phyloP scores from a whole-genome alignment of 2,797 vertebrate species.

The Myotis myotis region DNA sequence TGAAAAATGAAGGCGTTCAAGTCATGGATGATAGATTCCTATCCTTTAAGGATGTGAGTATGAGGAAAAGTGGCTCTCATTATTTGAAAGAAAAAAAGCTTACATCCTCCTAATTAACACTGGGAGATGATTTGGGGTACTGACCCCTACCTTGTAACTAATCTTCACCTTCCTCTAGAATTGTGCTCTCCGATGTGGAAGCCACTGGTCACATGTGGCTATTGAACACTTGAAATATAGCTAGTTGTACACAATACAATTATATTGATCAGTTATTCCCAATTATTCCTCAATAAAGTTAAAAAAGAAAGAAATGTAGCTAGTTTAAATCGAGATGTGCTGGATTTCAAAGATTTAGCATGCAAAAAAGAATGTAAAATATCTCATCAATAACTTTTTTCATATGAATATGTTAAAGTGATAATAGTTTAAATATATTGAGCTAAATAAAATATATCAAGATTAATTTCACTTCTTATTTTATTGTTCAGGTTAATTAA shows the following conservation, averaged over 20 bases:
- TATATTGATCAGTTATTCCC: not conserved
- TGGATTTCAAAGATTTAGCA: slow-evolving; percentile 42
- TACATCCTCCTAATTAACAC: not conserved
- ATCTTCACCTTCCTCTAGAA: not conserved
- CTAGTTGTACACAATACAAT: not conserved
- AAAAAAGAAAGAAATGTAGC: not conserved
- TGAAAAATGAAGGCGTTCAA: slow-evolving; percentile 27
- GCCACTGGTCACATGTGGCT: not conserved
- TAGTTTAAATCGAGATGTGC: not conserved
- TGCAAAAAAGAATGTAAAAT: not conserved
- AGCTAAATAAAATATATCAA: too few species aligned
- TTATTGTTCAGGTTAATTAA: too few species aligned
- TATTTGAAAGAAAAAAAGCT: not conserved
- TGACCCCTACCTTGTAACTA: not conserved
- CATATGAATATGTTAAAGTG: not conserved
- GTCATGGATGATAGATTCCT: not conserved
- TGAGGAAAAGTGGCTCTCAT: not conserved
- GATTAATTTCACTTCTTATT: too few species aligned
- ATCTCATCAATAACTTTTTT: slow-evolving; percentile 7
- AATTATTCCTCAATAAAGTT: not conserved
- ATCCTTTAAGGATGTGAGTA: not conserved
- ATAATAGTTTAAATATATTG: too few species aligned
- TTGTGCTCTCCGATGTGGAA: not conserved
- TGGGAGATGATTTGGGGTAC: not conserved
- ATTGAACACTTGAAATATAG: not conserved